Base-by-base conservation (phyloP, 2,113 vertebrate species). In the Melanostigma gelatinosum region DNA sequence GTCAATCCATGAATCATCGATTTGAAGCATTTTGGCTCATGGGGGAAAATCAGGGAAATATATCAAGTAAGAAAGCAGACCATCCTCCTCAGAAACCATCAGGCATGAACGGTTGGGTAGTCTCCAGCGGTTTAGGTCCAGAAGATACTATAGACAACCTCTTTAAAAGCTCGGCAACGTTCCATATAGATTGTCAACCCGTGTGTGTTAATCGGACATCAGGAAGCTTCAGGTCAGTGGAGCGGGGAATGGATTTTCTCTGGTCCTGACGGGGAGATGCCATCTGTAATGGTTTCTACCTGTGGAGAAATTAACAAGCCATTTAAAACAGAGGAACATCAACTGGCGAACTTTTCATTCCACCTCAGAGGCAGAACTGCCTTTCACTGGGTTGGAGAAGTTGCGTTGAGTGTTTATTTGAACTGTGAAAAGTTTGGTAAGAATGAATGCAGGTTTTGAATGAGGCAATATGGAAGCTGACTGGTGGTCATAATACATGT, bases 161-260 rank as follows among this genome's bases (percentile, higher is more conserved):
- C 79, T 87, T 81, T 81, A 85, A 87, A 87, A 82, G 79, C 73
- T 71, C 60, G 42, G 76, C 54, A 73, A 66, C 22, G 54, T 74
- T 81, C 58, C 67, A 16, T 86, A 87, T 84, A 87, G 85, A 89
- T 89, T 82, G 87, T 65, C 77, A 89, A 82, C 65, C 83, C 90
- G 82, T 85, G 86, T 89, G 89, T 88, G 88, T 82, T 92, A 89
- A 92, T 86, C 85, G 84, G 87, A 88, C 86, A 88, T 85, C 82
- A 81, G 85, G 90, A 90, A 74, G 76, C 81, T 86, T 86, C 82
- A 86, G 85, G 87, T 88, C 86, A 91, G 75, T 85, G 80, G 82
- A 91, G 89, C 91, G 86, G 77, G 67, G 87, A 88, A 93, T 90
- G 84, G 91, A 92, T 90, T 92, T 88, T 78, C 82, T 84, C 72